phyloP scores from a whole-genome alignment of 2,797 vertebrate species.

The Rhincodon typus region DNA sequence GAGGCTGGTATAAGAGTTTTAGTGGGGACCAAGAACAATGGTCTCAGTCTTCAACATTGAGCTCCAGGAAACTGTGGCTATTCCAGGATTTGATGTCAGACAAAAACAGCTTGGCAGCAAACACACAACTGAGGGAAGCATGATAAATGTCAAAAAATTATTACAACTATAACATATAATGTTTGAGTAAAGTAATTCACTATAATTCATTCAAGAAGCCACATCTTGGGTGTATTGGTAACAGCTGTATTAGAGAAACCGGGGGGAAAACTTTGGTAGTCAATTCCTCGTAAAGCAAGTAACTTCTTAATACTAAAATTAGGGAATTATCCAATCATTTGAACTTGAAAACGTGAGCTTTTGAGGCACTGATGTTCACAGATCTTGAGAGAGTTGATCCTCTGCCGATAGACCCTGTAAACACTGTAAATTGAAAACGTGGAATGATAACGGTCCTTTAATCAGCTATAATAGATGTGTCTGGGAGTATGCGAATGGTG shows the following conservation, averaged over 20 bases:
- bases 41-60: not conserved
- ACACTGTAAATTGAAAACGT: not conserved
- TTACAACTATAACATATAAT: not conserved
- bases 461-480: not conserved
- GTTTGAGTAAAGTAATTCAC: not conserved
- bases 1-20: not conserved
- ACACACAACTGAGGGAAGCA: not conserved
- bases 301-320: not conserved
- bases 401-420: not conserved
- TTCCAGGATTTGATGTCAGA: slow-evolving; percentile 5
- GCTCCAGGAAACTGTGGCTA: not conserved
- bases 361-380: not conserved
- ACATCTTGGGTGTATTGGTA: not conserved
- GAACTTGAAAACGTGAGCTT: not conserved
- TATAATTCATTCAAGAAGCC: not conserved
- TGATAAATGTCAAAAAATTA: not conserved
- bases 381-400: not conserved
- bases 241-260: not conserved
- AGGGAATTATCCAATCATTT: not conserved
- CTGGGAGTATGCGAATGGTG: not conserved
- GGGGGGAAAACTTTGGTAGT: not conserved
- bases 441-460: not conserved
- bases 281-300: not conserved
- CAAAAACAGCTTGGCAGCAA: not conserved
- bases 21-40: not conserved